A percentile compares a stretch with the other conserved stretches of the same genome.
Conservation (phyloP, 2,888 invertebrate genomes). For the Eurytoma adleriae region DNA sequence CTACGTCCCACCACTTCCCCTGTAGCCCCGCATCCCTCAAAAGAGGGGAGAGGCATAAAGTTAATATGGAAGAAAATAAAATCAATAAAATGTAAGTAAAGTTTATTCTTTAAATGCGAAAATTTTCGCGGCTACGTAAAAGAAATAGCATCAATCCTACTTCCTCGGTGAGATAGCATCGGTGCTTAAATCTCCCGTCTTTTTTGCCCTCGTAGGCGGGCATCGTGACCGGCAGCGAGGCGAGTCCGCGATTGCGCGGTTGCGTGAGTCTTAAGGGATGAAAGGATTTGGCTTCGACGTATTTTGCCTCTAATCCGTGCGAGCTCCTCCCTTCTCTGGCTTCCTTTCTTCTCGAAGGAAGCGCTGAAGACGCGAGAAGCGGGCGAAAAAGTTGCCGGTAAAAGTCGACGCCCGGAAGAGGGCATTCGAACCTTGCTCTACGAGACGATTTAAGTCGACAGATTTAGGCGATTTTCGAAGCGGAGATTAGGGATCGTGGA, state of each 20-base stretch:
- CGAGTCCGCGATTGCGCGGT: not conserved
- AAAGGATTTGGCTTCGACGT: constrained; percentile 69
- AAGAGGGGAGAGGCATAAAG: not conserved
- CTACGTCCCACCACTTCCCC: not conserved
- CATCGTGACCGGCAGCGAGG: not conserved
- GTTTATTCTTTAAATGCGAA: constrained; percentile 21
- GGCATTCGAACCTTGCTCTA: not conserved
- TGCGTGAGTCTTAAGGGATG: constrained; percentile 66
- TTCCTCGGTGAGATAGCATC: constrained; percentile 25
- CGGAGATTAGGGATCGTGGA: constrained; percentile 38
- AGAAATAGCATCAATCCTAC: constrained; percentile 30
- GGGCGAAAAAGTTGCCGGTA: not conserved
- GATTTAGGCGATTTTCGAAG: constrained; percentile 43
- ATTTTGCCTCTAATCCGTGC: constrained; percentile 71
- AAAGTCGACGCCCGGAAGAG: not conserved
- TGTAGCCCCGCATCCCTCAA: not conserved
- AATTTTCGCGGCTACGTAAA: constrained; percentile 13
- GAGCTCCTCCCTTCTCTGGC: constrained; percentile 42
- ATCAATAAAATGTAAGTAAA: constrained; percentile 13
- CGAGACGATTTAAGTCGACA: constrained; percentile 27
- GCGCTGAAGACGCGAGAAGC: not conserved
- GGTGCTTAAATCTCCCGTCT: constrained; percentile 19
- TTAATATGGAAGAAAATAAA: not conserved
- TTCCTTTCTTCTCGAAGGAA: constrained; percentile 12
- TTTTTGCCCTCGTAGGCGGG: not conserved